phyloP scores from a whole-genome alignment of 2,888 invertebrate species.

The Polylopha cassiicola region DNA sequence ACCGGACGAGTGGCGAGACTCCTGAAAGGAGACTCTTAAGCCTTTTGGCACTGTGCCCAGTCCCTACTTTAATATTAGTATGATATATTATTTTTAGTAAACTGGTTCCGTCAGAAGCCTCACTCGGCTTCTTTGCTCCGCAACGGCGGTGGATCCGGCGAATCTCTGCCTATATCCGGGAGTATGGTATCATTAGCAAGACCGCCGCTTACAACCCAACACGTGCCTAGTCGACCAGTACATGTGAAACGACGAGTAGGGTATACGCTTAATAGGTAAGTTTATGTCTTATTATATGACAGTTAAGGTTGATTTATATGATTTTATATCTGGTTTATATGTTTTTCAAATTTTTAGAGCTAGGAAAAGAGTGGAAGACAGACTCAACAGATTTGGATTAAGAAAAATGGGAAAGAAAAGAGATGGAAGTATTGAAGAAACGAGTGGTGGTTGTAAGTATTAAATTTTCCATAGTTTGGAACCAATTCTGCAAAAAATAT shows the following conservation, averaged over 20 bases:
- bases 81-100: slow-evolving; percentile 52
- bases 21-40: no score
- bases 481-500: no score
- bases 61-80: no score
- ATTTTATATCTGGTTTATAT: background rate
- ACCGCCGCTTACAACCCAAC: slow-evolving; percentile 30
- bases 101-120: slow-evolving; percentile 80
- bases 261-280: slow-evolving; percentile 60
- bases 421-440: slow-evolving; percentile 91
- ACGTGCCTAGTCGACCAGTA: slow-evolving; percentile 46
- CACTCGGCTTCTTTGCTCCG: slow-evolving; percentile 65
- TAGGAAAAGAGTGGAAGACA: slow-evolving; percentile 91
- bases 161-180: slow-evolving; percentile 73
- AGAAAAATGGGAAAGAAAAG: slow-evolving; percentile 92
- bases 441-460: slow-evolving; percentile 84
- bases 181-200: slow-evolving; percentile 76
- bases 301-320: no score
- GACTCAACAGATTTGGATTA: slow-evolving; percentile 88
- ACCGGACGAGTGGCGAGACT: no score
- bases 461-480: background rate
- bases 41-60: no score
- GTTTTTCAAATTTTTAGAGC: slow-evolving; percentile 75
- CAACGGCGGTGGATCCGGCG: slow-evolving; percentile 72
- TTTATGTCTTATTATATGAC: no score
- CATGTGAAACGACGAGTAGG: slow-evolving; percentile 63